These are phyloP conservation scores for Trichogramma dendrolimi DNA, from an alignment of 2,888 invertebrate species.

Conservation along the genomic window DNA sequence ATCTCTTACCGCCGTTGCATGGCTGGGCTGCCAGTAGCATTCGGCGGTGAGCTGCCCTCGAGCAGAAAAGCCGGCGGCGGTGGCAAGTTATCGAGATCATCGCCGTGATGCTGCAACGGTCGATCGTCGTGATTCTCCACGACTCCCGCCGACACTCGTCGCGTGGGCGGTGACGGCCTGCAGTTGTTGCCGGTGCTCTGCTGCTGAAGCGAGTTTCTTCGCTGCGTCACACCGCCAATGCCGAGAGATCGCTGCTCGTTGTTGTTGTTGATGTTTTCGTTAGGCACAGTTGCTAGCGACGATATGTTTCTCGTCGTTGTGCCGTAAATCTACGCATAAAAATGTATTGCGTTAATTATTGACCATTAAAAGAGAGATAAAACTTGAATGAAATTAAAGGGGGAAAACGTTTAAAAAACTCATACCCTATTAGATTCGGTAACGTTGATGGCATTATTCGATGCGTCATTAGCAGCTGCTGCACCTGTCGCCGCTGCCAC, in stretches of 20 bases:
- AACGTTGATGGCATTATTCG: too few species aligned
- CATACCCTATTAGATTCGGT: too few species aligned
- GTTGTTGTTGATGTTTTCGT: slow-evolving; percentile 51
- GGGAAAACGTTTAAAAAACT: too few species aligned
- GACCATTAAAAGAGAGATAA: too few species aligned
- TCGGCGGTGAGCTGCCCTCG: slow-evolving; percentile 54
- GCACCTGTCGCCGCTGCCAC: slow-evolving; percentile 44
- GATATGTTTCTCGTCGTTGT: slow-evolving; percentile 44
- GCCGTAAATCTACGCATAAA: slow-evolving; percentile 40
- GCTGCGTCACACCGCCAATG: slow-evolving; percentile 42
- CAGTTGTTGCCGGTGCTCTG: slow-evolving; percentile 45
- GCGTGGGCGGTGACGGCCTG: slow-evolving; percentile 71
- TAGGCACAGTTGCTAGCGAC: slow-evolving; percentile 62
- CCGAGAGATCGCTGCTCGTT: slow-evolving; percentile 60
- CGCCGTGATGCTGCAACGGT: slow-evolving; percentile 28
- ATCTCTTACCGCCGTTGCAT: slow-evolving; percentile 43
- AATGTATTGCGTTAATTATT: neutral
- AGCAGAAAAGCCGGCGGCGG: slow-evolving; percentile 77
- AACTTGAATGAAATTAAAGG: neutral
- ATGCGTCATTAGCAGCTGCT: neutral
- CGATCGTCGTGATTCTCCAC: slow-evolving; percentile 54
- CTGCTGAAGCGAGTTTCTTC: slow-evolving; percentile 60
- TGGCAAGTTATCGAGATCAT: slow-evolving; percentile 61
- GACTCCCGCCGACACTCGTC: slow-evolving; percentile 70
- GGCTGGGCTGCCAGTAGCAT: slow-evolving; percentile 39